Conservation (phyloP, 2,888 invertebrate species). For the Rhyacophila evoluta region DNA sequence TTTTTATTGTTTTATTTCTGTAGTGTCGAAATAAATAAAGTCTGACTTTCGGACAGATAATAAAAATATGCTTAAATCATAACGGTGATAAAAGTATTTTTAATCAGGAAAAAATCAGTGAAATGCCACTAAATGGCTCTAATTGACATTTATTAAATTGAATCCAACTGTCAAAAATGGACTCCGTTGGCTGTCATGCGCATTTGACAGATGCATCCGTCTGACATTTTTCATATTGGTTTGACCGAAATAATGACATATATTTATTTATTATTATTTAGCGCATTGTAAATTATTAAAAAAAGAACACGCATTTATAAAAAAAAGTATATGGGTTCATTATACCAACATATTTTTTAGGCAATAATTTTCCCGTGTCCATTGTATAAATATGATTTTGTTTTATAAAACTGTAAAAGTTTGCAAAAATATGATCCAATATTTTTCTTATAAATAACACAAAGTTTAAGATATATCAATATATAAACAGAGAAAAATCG, state of each 20-base stretch:
- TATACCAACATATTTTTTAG: too few species aligned
- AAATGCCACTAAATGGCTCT: neutral
- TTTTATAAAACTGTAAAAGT: too few species aligned
- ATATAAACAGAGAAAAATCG: too few species aligned
- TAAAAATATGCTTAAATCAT: neutral
- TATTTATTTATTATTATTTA: too few species aligned
- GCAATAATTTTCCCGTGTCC: too few species aligned
- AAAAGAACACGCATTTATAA: too few species aligned
- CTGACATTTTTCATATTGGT: neutral
- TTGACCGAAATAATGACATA: neutral
- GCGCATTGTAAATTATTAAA: too few species aligned
- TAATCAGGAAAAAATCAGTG: neutral
- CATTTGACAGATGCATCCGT: neutral
- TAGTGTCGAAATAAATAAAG: neutral
- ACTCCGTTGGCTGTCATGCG: neutral
- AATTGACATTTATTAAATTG: conserved; percentile 32
- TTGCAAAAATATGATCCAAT: too few species aligned
- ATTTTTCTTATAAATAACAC: too few species aligned
- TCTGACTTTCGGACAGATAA: neutral
- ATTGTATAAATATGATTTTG: too few species aligned
- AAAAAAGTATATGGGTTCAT: too few species aligned
- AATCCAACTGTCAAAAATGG: conserved; percentile 28
- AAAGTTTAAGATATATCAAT: too few species aligned
- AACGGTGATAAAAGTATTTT: neutral
- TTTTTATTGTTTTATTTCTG: neutral